A percentile compares a stretch with the other conserved stretches of the same genome.
These are phyloP conservation scores for Calyptommatus sinebrachiatus DNA, from an alignment of 2,113 vertebrate genomes.

Conservation along the genomic window DNA sequence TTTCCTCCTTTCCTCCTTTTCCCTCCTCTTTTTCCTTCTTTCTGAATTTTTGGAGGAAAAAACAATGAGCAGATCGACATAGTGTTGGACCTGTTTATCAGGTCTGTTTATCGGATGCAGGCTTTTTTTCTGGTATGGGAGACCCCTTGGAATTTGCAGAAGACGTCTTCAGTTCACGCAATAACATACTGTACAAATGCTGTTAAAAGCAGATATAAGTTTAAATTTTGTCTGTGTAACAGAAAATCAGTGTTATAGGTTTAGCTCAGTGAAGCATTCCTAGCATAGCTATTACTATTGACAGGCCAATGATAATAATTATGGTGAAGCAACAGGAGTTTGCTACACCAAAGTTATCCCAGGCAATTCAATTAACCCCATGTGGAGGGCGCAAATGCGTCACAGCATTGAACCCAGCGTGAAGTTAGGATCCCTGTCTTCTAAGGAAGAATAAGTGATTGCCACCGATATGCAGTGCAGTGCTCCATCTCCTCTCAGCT, in stretches of 20 bases:
- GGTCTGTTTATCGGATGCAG: too few species aligned
- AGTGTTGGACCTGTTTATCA: too few species aligned
- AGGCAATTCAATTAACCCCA: constrained; percentile 23
- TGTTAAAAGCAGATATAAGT: background rate
- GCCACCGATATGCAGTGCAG: background rate
- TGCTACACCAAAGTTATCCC: background rate
- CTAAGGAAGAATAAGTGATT: constrained; percentile 5
- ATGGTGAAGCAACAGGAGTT: constrained; percentile 1
- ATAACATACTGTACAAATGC: too few species aligned
- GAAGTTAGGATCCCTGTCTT: background rate
- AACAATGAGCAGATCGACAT: too few species aligned
- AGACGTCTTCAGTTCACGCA: background rate
- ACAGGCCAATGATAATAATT: constrained; percentile 1
- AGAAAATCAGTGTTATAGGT: background rate
- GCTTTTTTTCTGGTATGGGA: too few species aligned
- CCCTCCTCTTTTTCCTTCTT: too few species aligned
- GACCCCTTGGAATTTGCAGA: background rate
- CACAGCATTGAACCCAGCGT: background rate
- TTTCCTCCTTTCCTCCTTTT: too few species aligned
- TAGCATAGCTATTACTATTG: background rate
- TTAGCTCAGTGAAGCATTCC: background rate
- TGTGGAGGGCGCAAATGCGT: constrained; percentile 10
- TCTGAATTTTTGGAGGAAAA: too few species aligned
- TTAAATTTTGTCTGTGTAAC: background rate
- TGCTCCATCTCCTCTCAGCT: background rate